Evolutionary conservation across 2,797 vertebrate species (phyloP).

Genomic region (Notolepis coatsorum): DNA sequence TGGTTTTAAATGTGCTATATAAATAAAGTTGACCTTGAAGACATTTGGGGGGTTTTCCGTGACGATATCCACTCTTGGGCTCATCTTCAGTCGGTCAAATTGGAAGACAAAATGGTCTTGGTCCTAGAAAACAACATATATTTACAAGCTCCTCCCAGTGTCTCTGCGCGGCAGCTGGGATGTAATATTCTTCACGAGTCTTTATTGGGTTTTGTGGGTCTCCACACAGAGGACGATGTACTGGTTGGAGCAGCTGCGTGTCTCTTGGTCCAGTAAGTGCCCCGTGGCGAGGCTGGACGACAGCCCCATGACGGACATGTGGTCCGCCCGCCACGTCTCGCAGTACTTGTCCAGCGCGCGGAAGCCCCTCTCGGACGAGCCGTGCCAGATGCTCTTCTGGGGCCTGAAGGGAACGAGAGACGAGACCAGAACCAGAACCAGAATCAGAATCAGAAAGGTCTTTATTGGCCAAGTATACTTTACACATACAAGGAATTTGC

Average conservation of each 20-base stretch:
- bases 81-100: slow-evolving; percentile 1
- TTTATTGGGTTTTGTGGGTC: slow-evolving; percentile 74
- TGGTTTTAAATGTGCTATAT: no score
- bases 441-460: no score
- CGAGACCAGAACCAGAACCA: no score
- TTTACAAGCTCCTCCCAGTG: slow-evolving; percentile 1
- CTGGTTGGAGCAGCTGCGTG: slow-evolving; percentile 89
- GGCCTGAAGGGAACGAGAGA: slow-evolving; percentile 80
- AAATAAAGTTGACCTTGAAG: no score
- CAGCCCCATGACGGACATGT: slow-evolving; percentile 85
- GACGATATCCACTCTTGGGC: slow-evolving; percentile 4
- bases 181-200: slow-evolving; percentile 23
- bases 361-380: slow-evolving; percentile 85
- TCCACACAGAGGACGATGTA: slow-evolving; percentile 95
- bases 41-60: slow-evolving; percentile 5
- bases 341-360: slow-evolving; percentile 90
- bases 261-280: slow-evolving; percentile 90
- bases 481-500: no score
- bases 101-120: neutral
- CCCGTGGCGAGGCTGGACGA: slow-evolving; percentile 88
- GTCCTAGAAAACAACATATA: neutral
- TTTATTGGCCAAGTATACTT: no score
- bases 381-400: slow-evolving; percentile 94
- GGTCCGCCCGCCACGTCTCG: slow-evolving; percentile 89
- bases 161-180: slow-evolving; percentile 8